Conservation (phyloP, 1,140 invertebrate genomes). For the Bactericera cockerelli region DNA sequence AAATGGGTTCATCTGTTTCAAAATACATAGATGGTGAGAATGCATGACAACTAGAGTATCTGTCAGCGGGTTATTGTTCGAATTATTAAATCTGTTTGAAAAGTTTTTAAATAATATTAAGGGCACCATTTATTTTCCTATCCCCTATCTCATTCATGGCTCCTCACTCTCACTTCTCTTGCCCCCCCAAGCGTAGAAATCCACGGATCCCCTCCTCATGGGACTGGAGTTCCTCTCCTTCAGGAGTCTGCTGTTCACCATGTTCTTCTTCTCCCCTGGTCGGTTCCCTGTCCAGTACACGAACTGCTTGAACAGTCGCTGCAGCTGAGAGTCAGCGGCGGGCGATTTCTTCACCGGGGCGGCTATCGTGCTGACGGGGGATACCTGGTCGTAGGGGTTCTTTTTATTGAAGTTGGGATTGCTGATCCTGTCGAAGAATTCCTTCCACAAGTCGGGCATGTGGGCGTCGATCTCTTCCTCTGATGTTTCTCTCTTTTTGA, state of each 20-base stretch:
- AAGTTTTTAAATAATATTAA: too few relatives aligned
- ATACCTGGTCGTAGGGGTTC: not conserved
- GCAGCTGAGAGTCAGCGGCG: conserved; percentile 12
- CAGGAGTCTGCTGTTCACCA: conserved; percentile 12
- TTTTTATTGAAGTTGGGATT: not conserved
- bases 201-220: conserved; percentile 12
- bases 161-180: conserved; percentile 19
- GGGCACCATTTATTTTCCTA: too few relatives aligned
- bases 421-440: not conserved
- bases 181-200: conserved; percentile 22
- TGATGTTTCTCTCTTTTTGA: conserved; percentile 9
- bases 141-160: too few relatives aligned
- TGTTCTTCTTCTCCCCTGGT: conserved; percentile 10
- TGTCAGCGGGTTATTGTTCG: too few relatives aligned
- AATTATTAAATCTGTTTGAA: too few relatives aligned
- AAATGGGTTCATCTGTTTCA: too few relatives aligned
- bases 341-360: not conserved
- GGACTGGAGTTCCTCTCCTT: conserved; percentile 10
- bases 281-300: conserved; percentile 13
- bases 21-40: too few relatives aligned
- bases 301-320: conserved; percentile 14
- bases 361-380: not conserved
- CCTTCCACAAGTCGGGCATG: conserved; percentile 7
- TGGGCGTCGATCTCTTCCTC: conserved; percentile 23
- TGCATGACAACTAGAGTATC: too few relatives aligned